Evolutionary conservation across 1,140 invertebrate genomes (phyloP).

Genomic region (Portunus trituberculatus): DNA sequence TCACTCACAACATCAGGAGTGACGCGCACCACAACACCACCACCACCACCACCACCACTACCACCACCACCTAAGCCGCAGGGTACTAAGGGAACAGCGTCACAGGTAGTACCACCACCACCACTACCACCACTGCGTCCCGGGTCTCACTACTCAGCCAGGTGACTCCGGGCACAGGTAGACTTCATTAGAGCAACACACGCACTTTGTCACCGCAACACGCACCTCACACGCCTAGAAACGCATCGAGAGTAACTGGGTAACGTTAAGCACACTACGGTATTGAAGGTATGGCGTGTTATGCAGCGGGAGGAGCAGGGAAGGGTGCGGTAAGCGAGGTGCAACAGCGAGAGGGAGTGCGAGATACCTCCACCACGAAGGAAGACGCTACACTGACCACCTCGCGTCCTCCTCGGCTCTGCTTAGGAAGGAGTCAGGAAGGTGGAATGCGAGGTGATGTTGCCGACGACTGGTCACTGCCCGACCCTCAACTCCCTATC

Average conservation of each 20-base stretch:
- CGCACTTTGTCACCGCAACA: too few relatives aligned
- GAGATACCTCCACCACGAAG: not conserved
- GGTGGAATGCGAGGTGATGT: slow-evolving; percentile 42
- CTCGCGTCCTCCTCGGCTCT: not conserved
- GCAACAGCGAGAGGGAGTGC: not conserved
- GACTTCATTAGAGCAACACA: too few relatives aligned
- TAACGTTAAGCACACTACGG: too few relatives aligned
- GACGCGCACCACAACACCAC: not conserved
- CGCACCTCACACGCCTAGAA: too few relatives aligned
- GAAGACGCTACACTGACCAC: not conserved
- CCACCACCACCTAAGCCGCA: not conserved
- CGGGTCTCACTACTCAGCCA: not conserved
- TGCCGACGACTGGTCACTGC: slow-evolving; percentile 16
- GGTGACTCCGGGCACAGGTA: too few relatives aligned
- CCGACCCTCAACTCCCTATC: not conserved
- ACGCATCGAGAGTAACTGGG: too few relatives aligned
- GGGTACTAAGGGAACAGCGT: not conserved
- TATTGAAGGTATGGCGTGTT: not conserved
- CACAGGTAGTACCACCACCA: not conserved
- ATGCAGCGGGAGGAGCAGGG: too few relatives aligned
- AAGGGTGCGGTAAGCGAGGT: not conserved
- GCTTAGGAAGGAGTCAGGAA: slow-evolving; percentile 38
- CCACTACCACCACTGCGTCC: not conserved
- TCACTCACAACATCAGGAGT: too few relatives aligned
- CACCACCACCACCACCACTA: not conserved